These are phyloP conservation scores for Pyrrhopygopsis socrates DNA, from an alignment of 2,888 invertebrate genomes.

Conservation along the genomic window DNA sequence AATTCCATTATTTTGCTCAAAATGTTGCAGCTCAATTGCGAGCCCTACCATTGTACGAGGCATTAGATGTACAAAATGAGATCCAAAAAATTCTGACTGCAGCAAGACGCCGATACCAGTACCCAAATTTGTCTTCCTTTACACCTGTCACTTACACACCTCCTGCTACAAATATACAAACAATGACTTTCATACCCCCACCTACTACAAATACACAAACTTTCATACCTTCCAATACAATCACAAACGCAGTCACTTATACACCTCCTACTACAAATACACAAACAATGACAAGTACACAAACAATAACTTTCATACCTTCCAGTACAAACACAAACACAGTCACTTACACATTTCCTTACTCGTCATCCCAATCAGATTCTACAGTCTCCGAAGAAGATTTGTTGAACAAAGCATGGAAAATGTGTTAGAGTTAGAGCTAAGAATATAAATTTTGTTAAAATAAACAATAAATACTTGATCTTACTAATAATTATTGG, in stretches of 20 bases:
- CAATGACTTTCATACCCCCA: background rate
- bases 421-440: too few relatives aligned
- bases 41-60: slow-evolving; percentile 54
- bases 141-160: slow-evolving; percentile 17
- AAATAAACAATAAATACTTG: too few relatives aligned
- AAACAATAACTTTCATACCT: slow-evolving; percentile 4
- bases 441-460: too few relatives aligned
- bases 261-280: background rate
- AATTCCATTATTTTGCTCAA: slow-evolving; percentile 54
- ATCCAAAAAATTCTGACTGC: slow-evolving; percentile 64
- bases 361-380: background rate
- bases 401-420: too few relatives aligned
- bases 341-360: slow-evolving; percentile 3
- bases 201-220: background rate
- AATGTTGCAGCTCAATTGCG: slow-evolving; percentile 69
- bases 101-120: slow-evolving; percentile 55
- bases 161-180: slow-evolving; percentile 4
- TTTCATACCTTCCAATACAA: slow-evolving; percentile 1
- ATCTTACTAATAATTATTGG: too few relatives aligned
- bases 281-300: background rate
- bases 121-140: slow-evolving; percentile 45
- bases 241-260: background rate
- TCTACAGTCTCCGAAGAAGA: too few relatives aligned
- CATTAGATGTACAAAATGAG: slow-evolving; percentile 64
- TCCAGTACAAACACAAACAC: background rate